Conservation (phyloP, 2,113 vertebrate genomes). For the Bubo bubo region DNA sequence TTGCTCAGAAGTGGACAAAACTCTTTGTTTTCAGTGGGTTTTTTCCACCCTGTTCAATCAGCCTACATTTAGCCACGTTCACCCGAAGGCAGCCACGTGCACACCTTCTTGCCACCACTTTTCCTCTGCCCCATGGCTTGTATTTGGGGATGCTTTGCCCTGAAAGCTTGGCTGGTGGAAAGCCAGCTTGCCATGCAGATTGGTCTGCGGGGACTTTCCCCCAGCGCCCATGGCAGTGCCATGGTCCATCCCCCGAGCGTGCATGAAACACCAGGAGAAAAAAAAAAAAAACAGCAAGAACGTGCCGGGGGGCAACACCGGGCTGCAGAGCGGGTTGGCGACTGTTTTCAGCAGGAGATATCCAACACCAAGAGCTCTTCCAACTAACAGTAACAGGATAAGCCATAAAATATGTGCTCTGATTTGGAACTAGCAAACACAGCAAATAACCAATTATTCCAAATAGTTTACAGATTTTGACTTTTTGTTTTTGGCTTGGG, state of each 20-base stretch:
- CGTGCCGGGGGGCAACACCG: accelerated
- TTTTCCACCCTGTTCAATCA: not conserved
- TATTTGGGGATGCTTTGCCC: not conserved
- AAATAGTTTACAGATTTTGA: constrained; percentile 74
- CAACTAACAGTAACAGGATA: constrained; percentile 67
- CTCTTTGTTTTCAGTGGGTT: no score
- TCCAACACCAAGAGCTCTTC: constrained; percentile 61
- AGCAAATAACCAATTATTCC: constrained; percentile 76
- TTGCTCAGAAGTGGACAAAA: not conserved
- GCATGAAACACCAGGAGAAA: not conserved
- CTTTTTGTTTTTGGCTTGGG: not conserved
- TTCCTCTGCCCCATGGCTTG: not conserved
- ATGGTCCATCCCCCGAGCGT: accelerated
- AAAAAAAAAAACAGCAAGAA: not conserved
- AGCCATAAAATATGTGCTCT: constrained; percentile 65
- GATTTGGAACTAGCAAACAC: constrained; percentile 68
- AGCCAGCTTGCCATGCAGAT: not conserved
- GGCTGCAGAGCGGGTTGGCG: constrained; percentile 8
- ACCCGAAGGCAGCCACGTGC: not conserved
- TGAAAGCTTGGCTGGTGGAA: not conserved
- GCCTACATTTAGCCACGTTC: not conserved
- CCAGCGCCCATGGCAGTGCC: accelerated
- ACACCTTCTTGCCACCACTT: not conserved
- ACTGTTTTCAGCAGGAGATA: constrained; percentile 35
- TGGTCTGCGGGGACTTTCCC: not conserved